These are phyloP conservation scores for Enhydra lutris DNA, from an alignment of 2,113 vertebrate species.

Conservation along the genomic window DNA sequence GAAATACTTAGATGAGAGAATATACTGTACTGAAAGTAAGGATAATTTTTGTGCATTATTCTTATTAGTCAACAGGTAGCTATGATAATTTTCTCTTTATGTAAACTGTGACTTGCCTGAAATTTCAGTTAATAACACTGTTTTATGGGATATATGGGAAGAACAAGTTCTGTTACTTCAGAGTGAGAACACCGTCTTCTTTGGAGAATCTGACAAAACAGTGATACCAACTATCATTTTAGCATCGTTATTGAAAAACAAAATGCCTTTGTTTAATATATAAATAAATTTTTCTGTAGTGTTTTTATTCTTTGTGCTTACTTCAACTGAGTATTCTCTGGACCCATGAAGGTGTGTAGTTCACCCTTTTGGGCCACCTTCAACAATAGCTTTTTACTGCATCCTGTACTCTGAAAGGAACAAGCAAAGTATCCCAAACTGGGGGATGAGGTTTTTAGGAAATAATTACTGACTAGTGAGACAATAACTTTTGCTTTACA, in stretches of 20 bases:
- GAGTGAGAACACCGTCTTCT: neutral
- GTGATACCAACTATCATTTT: neutral
- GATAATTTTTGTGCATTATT: neutral
- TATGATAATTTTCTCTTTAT: constrained; percentile 28
- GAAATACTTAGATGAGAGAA: neutral
- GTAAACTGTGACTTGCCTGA: constrained; percentile 14
- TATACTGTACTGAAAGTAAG: neutral
- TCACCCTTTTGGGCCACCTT: neutral
- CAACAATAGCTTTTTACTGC: neutral
- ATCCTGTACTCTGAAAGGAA: neutral
- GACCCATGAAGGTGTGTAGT: neutral
- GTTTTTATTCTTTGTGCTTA: neutral
- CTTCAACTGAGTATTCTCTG: neutral
- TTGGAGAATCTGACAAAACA: constrained; percentile 7
- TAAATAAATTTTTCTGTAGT: neutral
- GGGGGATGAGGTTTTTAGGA: neutral
- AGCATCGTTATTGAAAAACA: constrained; percentile 2
- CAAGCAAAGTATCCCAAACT: neutral
- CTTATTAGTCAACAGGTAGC: neutral
- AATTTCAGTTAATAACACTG: constrained; percentile 10
- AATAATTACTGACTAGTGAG: neutral
- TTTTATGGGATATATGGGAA: neutral
- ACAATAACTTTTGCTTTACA: neutral
- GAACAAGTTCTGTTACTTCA: constrained; percentile 4
- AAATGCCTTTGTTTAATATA: neutral